Percentiles rank a stretch among this genome's conserved stretches.
Conservation (phyloP, 2,888 invertebrate genomes). For the Spatulosminthurus flaviceps region DNA sequence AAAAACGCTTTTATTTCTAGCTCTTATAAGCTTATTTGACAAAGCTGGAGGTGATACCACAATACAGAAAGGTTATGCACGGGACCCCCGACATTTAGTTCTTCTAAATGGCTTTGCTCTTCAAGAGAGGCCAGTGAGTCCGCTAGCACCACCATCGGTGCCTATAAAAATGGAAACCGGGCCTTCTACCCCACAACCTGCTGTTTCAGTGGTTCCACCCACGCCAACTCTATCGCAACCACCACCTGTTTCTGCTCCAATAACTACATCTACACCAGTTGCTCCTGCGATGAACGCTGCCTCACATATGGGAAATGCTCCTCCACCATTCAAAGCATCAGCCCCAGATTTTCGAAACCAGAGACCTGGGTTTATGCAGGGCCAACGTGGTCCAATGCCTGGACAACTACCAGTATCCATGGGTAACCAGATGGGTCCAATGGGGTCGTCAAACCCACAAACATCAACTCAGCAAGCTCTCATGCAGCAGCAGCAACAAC, state of each 20-base stretch:
- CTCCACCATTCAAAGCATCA: conserved; percentile 28
- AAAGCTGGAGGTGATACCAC: conserved; percentile 88
- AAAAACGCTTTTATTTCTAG: conserved; percentile 62
- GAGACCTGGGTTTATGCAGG: conserved; percentile 6
- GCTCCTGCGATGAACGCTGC: neutral
- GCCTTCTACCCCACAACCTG: conserved; percentile 57
- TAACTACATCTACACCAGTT: conserved; percentile 23
- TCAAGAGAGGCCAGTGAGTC: conserved; percentile 58
- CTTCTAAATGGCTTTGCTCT: conserved; percentile 74
- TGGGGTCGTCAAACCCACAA: conserved; percentile 46
- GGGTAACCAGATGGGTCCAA: neutral
- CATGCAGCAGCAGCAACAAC: conserved; percentile 59
- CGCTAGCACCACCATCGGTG: conserved; percentile 41
- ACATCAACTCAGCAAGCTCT: conserved; percentile 58
- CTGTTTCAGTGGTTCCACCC: conserved; percentile 14
- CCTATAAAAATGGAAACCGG: conserved; percentile 60
- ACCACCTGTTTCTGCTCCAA: conserved; percentile 43
- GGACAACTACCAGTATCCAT: neutral
- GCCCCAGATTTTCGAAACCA: conserved; percentile 14
- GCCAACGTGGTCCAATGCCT: neutral
- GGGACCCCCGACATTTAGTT: conserved; percentile 84
- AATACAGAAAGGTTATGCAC: conserved; percentile 88
- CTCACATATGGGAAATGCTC: neutral
- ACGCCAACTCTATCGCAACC: conserved; percentile 1
- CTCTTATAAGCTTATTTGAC: conserved; percentile 86